A percentile compares a stretch with the other conserved stretches of the same genome.
phyloP scores from a whole-genome alignment of 2,888 invertebrate species.

The Eulithis prunata region DNA sequence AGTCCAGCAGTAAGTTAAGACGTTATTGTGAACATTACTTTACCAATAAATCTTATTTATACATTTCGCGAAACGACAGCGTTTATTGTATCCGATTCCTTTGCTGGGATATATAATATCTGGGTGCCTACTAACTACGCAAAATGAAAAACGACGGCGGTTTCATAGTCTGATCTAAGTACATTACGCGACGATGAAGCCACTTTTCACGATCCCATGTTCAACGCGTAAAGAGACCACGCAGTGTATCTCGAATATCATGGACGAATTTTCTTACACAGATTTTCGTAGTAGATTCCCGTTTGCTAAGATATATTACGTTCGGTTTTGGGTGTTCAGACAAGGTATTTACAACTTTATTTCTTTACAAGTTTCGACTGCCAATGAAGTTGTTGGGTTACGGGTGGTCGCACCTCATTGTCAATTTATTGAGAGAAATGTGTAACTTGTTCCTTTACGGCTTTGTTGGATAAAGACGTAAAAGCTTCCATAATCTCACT shows the following conservation, averaged over 20 bases:
- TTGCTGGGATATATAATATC: slow-evolving; percentile 45
- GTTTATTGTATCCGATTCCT: slow-evolving; percentile 66
- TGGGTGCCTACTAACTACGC: not conserved
- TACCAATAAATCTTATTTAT: slow-evolving; percentile 71
- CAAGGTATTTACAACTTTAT: slow-evolving; percentile 29
- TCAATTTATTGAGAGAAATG: slow-evolving; percentile 13
- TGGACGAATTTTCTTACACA: too few relatives aligned
- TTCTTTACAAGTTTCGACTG: slow-evolving; percentile 29
- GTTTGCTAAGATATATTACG: slow-evolving; percentile 48
- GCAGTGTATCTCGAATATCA: too few relatives aligned
- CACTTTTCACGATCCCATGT: too few relatives aligned
- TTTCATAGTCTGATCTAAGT: too few relatives aligned
- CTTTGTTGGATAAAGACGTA: slow-evolving; percentile 13
- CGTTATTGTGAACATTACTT: slow-evolving; percentile 61
- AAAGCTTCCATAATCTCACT: slow-evolving; percentile 7
- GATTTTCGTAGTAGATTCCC: not conserved
- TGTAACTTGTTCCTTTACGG: slow-evolving; percentile 14
- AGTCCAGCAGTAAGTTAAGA: slow-evolving; percentile 52
- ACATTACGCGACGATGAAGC: too few relatives aligned
- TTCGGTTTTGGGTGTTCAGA: slow-evolving; percentile 45
- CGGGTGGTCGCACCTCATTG: slow-evolving; percentile 27
- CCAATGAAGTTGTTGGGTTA: slow-evolving; percentile 25
- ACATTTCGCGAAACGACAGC: slow-evolving; percentile 61
- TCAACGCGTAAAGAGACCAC: too few relatives aligned
- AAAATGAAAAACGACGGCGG: too few relatives aligned